phyloP scores from a whole-genome alignment of 2,113 vertebrate species.

The Anguilla rostrata region DNA sequence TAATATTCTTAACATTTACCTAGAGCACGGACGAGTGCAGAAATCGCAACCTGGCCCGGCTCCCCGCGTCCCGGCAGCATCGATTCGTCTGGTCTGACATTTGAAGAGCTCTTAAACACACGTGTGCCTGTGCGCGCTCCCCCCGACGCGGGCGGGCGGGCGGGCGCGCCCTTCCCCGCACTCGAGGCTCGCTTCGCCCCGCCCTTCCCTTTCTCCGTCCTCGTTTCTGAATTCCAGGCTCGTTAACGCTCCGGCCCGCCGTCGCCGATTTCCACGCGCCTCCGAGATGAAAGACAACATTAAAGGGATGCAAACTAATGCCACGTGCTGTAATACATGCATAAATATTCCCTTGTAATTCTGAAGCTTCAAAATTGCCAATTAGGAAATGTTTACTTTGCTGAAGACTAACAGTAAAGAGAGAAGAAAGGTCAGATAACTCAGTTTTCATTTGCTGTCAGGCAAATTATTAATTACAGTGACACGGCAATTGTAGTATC shows the following conservation, averaged over 20 bases:
- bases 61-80: slow-evolving; percentile 24
- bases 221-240: neutral
- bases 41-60: neutral
- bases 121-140: slow-evolving; percentile 1
- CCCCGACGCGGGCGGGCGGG: too few species aligned
- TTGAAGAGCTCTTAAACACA: slow-evolving; percentile 37
- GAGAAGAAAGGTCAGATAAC: slow-evolving; percentile 24
- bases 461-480: slow-evolving; percentile 40
- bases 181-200: too few species aligned
- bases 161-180: too few species aligned
- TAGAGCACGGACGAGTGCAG: slow-evolving; percentile 34
- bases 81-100: slow-evolving; percentile 35
- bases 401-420: slow-evolving; percentile 39
- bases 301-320: slow-evolving; percentile 37
- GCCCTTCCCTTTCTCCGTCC: neutral
- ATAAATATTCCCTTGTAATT: slow-evolving; percentile 38
- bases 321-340: slow-evolving; percentile 19
- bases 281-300: slow-evolving; percentile 37
- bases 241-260: slow-evolving; percentile 26
- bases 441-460: slow-evolving; percentile 23
- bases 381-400: slow-evolving; percentile 48
- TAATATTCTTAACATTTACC: slow-evolving; percentile 38
- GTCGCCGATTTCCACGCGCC: slow-evolving; percentile 15
- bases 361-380: slow-evolving; percentile 36
- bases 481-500: slow-evolving; percentile 18